phyloP scores from a whole-genome alignment of 2,888 invertebrate species.

The Frankliniella fusca region DNA sequence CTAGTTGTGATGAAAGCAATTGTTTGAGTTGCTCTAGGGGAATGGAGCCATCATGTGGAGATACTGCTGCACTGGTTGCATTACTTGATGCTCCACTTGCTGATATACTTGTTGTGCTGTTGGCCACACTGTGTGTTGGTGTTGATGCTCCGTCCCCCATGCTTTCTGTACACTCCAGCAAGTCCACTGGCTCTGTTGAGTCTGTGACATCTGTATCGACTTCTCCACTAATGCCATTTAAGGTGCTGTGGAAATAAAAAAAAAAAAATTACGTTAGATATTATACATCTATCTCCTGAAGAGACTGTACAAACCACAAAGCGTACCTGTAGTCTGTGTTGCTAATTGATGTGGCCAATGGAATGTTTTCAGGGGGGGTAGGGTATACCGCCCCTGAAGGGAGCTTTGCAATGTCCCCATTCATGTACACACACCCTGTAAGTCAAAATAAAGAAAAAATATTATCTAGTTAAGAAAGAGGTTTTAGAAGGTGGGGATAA shows the following conservation, averaged over 20 bases:
- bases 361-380: constrained; percentile 59
- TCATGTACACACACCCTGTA: constrained; percentile 73
- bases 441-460: constrained; percentile 40
- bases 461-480: constrained; percentile 27
- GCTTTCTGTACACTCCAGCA: neutral
- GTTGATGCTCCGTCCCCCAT: constrained; percentile 5
- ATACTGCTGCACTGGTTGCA: constrained; percentile 45
- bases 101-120: constrained; percentile 2
- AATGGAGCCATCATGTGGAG: constrained; percentile 51
- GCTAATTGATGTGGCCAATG: constrained; percentile 48
- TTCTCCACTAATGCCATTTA: constrained; percentile 43
- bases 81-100: constrained; percentile 4
- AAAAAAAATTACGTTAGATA: neutral
- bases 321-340: constrained; percentile 47
- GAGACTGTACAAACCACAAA: neutral
- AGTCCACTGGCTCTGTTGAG: constrained; percentile 11
- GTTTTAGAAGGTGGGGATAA: no score
- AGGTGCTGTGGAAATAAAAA: constrained; percentile 36
- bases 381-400: constrained; percentile 65
- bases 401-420: constrained; percentile 75
- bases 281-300: neutral
- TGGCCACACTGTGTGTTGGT: constrained; percentile 10
- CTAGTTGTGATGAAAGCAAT: constrained; percentile 75
- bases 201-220: constrained; percentile 33
- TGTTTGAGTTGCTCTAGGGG: constrained; percentile 71